These are phyloP conservation scores for Andrena chrysosceles DNA, from an alignment of 2,888 invertebrate species.

Conservation along the genomic window DNA sequence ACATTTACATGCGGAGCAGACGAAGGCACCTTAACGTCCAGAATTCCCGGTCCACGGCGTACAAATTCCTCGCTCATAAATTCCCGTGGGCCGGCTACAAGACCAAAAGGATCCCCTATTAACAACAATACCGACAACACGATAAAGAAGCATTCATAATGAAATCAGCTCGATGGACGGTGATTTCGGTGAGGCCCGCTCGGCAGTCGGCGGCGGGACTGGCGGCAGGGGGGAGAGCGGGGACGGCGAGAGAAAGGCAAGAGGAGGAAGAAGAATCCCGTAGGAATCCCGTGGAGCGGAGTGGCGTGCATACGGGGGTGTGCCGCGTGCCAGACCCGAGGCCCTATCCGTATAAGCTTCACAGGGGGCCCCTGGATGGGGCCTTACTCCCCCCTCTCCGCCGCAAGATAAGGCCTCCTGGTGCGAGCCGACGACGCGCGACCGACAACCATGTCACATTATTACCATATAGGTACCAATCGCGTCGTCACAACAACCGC, in stretches of 20 bases:
- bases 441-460: conserved; percentile 84
- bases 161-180: conserved; percentile 59
- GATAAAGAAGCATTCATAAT: conserved; percentile 61
- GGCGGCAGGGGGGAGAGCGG: conserved; percentile 14
- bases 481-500: conserved; percentile 82
- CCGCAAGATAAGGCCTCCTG: conserved; percentile 83
- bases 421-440: conserved; percentile 83
- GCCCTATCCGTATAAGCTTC: conserved; percentile 77
- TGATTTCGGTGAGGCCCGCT: conserved; percentile 52
- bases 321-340: conserved; percentile 83
- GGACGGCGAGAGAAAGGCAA: conserved; percentile 24
- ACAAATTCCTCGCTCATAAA: conserved; percentile 50
- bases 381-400: conserved; percentile 69
- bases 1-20: background rate
- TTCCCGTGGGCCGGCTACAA: conserved; percentile 16
- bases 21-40: background rate
- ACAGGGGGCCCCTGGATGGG: conserved; percentile 81
- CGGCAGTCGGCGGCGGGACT: background rate
- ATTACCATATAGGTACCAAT: conserved; percentile 83
- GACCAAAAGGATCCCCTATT: conserved; percentile 47
- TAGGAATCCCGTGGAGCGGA: conserved; percentile 73
- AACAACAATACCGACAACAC: conserved; percentile 62
- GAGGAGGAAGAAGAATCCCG: conserved; percentile 54
- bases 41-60: conserved; percentile 28
- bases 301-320: conserved; percentile 77